Evolutionary conservation across 2,888 invertebrate species (phyloP), one percentile per base, ranked within the genome.

Genomic region (Platypus cylindrus): DNA sequence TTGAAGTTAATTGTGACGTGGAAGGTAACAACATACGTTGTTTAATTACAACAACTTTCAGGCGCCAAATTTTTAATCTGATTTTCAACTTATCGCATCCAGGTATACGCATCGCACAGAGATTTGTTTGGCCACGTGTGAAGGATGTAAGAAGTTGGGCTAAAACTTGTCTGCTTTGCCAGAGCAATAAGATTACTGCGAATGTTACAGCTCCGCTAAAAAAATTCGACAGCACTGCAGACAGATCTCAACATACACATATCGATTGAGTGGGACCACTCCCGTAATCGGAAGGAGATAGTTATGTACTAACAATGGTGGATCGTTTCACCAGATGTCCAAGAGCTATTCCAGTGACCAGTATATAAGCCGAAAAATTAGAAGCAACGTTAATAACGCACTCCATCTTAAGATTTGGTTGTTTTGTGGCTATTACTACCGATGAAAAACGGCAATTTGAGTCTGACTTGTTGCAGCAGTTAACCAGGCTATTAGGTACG

Each of bases 331-430:
- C 40, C 1, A 26, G 44, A n/a, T 45, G 47, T 37, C 47, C 45
- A 2, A 41, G 42, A 35, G 43, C 41, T 4, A 16, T 38, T 5
- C 43, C 45, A 2, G 8, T 45, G 1, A 14, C 13, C 9, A 36
- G 43, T 30, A 37, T 38, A 4, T 7, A 18, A 7, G 44, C 46
- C 1, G 38, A 36, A n/a, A 43, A 38, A 3, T 17, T 55, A 49
- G 55, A 50, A 45, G 2, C 49, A 9, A 51, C 56, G 2, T 48
- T 65, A 4, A 34, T 53, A 12, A 22, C 32, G 0, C 40, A 43
- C 0, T 66, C 63, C 65, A 52, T 66, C 2, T 34, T 60, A 1
- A 43, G 61, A 7, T 64, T 54, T 36, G 64, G 64, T 1, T 46
- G 53, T 8, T 64, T 63, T 3, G 12, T 22, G 1, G 34, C 17